Evolutionary conservation across 1,140 invertebrate species (phyloP).

Genomic region (Orius insidiosus): DNA sequence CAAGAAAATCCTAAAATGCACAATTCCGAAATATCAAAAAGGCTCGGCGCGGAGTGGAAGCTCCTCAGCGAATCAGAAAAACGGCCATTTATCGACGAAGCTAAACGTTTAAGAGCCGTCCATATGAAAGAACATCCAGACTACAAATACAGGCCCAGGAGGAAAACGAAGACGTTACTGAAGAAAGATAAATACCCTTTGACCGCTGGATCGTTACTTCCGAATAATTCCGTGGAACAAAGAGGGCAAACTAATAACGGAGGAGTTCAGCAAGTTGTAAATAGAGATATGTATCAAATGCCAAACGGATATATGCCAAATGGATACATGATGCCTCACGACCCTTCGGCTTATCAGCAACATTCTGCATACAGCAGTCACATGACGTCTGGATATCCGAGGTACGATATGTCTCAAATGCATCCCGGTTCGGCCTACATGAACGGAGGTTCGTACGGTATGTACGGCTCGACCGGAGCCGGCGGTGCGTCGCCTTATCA

Average conservation of each 20-base stretch:
- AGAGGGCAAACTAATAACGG: slow-evolving; percentile 24
- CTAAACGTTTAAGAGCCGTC: slow-evolving; percentile 89
- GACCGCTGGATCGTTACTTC: slow-evolving; percentile 31
- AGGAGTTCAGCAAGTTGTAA: slow-evolving; percentile 27
- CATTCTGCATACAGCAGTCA: slow-evolving; percentile 48
- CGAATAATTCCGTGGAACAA: slow-evolving; percentile 18
- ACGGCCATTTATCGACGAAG: slow-evolving; percentile 97
- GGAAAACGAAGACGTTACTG: slow-evolving; percentile 85
- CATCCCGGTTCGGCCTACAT: slow-evolving; percentile 55
- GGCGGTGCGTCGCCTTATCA: slow-evolving; percentile 43
- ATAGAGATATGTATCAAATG: slow-evolving; percentile 67
- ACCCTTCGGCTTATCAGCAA: slow-evolving; percentile 57
- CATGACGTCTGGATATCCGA: slow-evolving; percentile 32
- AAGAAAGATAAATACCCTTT: slow-evolving; percentile 94
- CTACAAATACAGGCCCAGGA: slow-evolving; percentile 88
- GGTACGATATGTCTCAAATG: slow-evolving; percentile 73
- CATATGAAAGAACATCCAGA: slow-evolving; percentile 99
- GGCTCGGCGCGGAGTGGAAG: slow-evolving; percentile 97
- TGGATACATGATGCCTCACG: slow-evolving; percentile 67
- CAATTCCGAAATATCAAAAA: slow-evolving; percentile 96
- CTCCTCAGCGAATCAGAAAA: slow-evolving; percentile 91
- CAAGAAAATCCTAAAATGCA: slow-evolving; percentile 99
- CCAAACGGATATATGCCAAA: slow-evolving; percentile 94
- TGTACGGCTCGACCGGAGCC: slow-evolving; percentile 34
- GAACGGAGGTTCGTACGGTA: slow-evolving; percentile 51